Percentiles rank a stretch among this genome's conserved stretches.
Conservation (phyloP, 2,113 vertebrate species). For the Hippotragus niger region DNA sequence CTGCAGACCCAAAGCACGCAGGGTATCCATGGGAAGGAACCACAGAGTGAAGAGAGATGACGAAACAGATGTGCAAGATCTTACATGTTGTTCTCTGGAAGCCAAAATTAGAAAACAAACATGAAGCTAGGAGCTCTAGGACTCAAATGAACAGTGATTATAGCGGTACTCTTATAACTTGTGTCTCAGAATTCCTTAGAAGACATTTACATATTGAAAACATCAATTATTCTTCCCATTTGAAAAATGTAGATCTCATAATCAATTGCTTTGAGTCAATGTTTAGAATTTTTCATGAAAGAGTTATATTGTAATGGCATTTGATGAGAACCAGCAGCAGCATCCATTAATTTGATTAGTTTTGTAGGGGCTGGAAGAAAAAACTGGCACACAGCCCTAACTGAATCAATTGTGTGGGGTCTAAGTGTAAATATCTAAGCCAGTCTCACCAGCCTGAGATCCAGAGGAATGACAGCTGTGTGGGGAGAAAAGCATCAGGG, state of each 20-base stretch:
- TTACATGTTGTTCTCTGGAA: not conserved
- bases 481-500: not conserved
- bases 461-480: not conserved
- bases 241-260: conserved; percentile 41
- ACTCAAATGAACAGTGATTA: conserved; percentile 58
- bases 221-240: conserved; percentile 70
- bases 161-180: conserved; percentile 23
- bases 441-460: not conserved
- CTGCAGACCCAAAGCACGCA: not conserved
- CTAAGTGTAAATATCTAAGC: not conserved
- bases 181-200: conserved; percentile 59
- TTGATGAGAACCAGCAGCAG: conserved; percentile 58
- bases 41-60: not conserved
- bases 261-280: conserved; percentile 65
- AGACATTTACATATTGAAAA: conserved; percentile 73
- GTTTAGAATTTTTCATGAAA: conserved; percentile 77
- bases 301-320: conserved; percentile 62
- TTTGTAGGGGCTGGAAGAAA: conserved; percentile 46
- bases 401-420: conserved; percentile 29
- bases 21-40: not conserved
- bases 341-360: conserved; percentile 68
- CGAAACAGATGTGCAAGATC: not conserved
- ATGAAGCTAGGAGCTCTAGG: conserved; percentile 3
- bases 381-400: not conserved
- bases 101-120: conserved; percentile 47